Evolutionary conservation across 2,888 invertebrate genomes (phyloP), one percentile per base, ranked within the genome.

Genomic region (Antheraea yamamai): DNA sequence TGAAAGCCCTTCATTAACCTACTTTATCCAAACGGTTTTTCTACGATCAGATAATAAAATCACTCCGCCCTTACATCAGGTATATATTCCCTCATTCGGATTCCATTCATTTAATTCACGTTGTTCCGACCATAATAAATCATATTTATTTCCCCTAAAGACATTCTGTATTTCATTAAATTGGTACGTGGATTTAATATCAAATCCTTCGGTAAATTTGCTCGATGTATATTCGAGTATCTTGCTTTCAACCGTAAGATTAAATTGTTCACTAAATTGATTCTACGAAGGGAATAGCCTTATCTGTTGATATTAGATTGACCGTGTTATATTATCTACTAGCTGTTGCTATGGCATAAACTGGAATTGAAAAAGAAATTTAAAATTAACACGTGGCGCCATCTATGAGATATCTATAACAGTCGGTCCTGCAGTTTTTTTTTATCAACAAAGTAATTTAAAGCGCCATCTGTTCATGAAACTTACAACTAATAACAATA

Each of bases 41-140:
- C 89, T 85, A 84, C 84, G 76, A 94, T 93, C 94, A 84, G 94
- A 94, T 94, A 93, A 93, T 84, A 79, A 82, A 86, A 84, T 86
- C 86, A 88, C 89, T 93, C 89, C 73, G 76, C 75, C 76, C 74
- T 66, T 70, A 66, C 73, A 55, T 66, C 51, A 16, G 51, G 30
- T 72, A 72, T 23, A 66, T 52, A 70, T 70, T 73, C 70, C 47
- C 75, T 35, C 75, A 61, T 75, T 75, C 73, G 78, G 58, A 77
- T 78, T 72, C 51, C 73, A 74, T 72, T 52, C 70, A 61, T 64
- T 55, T 76, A 55, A 76, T 76, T 76, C 75, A 71, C 75, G 76
- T 52, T 64, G 73, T 76, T 79, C 64, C 74, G 74, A 39, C 35
- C 14, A 55, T 70, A 55, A 70, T 75, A 75, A 73, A 73, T 75